Evolutionary conservation across 2,888 invertebrate species (phyloP), one percentile per base, ranked within the genome.

Genomic region (Julus scandinavius): DNA sequence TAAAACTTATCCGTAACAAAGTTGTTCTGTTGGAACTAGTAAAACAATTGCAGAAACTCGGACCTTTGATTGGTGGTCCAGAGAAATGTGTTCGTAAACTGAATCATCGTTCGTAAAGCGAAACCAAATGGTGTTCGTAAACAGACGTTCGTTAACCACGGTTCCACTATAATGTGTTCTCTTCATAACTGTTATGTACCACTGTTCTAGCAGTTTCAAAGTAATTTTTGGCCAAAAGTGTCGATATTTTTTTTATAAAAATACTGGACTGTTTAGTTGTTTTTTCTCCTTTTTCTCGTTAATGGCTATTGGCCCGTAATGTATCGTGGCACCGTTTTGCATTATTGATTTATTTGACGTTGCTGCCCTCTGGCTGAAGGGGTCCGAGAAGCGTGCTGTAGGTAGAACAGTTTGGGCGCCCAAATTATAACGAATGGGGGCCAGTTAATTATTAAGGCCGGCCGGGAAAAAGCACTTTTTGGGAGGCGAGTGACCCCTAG

Each of bases 401-500:
- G 85, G 85, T 85, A 41, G n/a, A 72, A 49, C 85, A 49, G 41
- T 85, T 85, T 45, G 85, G 41, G 85, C 49, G 41, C 49, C 45
- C 85, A 85, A 85, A 85, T 85, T 85, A 85, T 41, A 85, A 41
- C 49, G 85, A 85, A 85, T 85, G 85, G 41, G 85, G 85, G 41
- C 49, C 85, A 85, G 85, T 85, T 85, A 85, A 85, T 85, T 85
- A 85, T 85, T 41, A 72, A 7, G 85, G 85, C 41, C 84, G 38
- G 40, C 13, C 13, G 54, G 54, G 54, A 54, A 54, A 54, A 54
- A 54, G 84, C 41, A 85, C 15, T 85, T 85, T 85, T 85, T 85
- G 85, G 85, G 85, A 85, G 85, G 85, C 85, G 85, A 49, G 85
- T 45, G 85, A 85, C 49, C 85, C 85, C 45, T 85, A 85, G 85